Conservation (phyloP, 2,888 invertebrate genomes). For the Lissonota sp. region DNA sequence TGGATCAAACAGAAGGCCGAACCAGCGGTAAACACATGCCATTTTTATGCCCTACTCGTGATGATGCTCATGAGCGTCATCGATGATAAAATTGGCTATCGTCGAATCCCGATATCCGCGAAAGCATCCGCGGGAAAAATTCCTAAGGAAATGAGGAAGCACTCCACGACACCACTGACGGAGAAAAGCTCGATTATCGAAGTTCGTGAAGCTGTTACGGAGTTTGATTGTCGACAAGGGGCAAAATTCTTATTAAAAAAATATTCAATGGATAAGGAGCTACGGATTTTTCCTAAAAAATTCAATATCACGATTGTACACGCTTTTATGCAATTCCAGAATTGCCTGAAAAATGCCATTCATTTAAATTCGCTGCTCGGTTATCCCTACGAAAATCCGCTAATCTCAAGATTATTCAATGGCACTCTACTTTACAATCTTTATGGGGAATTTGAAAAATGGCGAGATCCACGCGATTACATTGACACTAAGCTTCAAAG, state of each 20-base stretch:
- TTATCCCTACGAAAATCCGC: conserved; percentile 85
- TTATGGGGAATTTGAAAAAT: too few relatives aligned
- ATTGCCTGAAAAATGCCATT: conserved; percentile 86
- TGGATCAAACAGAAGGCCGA: conserved; percentile 85
- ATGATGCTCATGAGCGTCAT: conserved; percentile 86
- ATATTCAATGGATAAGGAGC: conserved; percentile 85
- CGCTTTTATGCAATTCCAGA: conserved; percentile 88
- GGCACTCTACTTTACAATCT: too few relatives aligned
- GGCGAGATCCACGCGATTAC: too few relatives aligned
- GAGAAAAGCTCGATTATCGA: conserved; percentile 75
- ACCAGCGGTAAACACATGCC: conserved; percentile 81
- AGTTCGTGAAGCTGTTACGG: conserved; percentile 85
- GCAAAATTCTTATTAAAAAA: conserved; percentile 86
- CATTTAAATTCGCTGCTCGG: conserved; percentile 88
- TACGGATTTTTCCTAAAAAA: conserved; percentile 82
- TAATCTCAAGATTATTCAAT: conserved; percentile 88
- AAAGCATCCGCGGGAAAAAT: conserved; percentile 36
- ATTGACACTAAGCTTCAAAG: too few relatives aligned
- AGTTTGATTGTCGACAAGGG: conserved; percentile 86
- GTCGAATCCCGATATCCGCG: conserved; percentile 82
- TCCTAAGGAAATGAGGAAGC: not conserved
- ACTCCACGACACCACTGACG: not conserved
- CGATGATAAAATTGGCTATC: conserved; percentile 86
- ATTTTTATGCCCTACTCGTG: conserved; percentile 86
- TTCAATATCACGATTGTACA: conserved; percentile 87